phyloP scores from a whole-genome alignment of 2,113 vertebrate species.

The Jacana jacana region DNA sequence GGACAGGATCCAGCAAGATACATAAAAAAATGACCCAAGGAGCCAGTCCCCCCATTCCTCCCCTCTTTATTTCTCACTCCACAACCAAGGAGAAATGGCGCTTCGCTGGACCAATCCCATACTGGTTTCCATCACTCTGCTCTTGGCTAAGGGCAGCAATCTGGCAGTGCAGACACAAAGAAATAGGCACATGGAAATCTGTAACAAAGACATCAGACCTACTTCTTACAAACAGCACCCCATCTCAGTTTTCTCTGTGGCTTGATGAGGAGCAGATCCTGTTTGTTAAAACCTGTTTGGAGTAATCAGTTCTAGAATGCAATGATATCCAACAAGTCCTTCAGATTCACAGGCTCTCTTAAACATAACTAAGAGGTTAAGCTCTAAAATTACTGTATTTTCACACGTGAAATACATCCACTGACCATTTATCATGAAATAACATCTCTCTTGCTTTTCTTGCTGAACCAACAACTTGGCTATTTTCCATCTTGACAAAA shows the following conservation, averaged over 20 bases:
- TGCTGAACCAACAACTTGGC: neutral
- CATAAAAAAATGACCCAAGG: neutral
- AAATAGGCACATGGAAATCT: rapidly evolving
- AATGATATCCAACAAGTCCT: neutral
- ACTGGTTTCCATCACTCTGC: neutral
- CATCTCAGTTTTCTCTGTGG: neutral
- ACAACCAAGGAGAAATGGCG: rapidly evolving
- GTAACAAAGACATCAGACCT: neutral
- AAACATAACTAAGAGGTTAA: neutral
- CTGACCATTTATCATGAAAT: neutral
- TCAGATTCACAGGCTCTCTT: neutral
- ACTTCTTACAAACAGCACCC: neutral
- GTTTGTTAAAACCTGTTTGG: neutral
- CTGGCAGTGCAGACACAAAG: neutral
- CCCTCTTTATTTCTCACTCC: neutral
- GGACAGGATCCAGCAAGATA: neutral
- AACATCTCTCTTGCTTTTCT: neutral
- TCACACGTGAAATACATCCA: neutral
- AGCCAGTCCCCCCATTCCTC: neutral
- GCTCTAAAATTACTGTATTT: neutral
- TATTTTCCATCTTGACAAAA: neutral
- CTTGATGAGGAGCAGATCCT: neutral
- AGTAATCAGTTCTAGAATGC: neutral
- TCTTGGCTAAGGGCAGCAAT: neutral
- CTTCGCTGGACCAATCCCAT: neutral